Base-by-base conservation (phyloP, 2,797 vertebrate species). In the Acanthurus lineatus region DNA sequence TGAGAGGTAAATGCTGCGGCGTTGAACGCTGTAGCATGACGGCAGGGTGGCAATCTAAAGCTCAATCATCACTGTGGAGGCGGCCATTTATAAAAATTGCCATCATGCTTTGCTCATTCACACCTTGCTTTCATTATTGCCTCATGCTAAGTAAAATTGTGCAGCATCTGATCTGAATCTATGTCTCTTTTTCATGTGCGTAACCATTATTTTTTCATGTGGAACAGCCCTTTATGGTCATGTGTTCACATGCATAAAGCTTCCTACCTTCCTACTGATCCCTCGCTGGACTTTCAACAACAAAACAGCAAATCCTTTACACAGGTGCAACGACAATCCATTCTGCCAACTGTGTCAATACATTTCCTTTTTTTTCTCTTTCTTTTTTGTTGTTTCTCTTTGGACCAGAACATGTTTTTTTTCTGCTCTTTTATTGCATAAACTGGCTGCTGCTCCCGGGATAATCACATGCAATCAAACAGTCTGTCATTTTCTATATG, bases 401-500 rank as follows among this genome's bases (percentile, higher is more conserved):
- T 54, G 20, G 40, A 48, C 25, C 40, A 28, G 20, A 11, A 32
- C 38, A 51, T 47, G 54, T 56, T 51, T 56, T 51, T 56, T 15
- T 3, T 59, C 20, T 49, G 47, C 22, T 56, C 11, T 48, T 73
- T 45, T 12, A 61, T 69, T 76, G 64, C 52, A 42, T 28, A 44
- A 28, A 72, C 25, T 44, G 79, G 42, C 54, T 48, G 11, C 69
- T 44, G 61, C 22, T 74, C 72, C 56, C 60, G 60, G 53, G 7
- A 64, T 74, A 82, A 82, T 78, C 69, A 61, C 67, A 42, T 25
- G 67, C 73, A 80, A 74, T 77, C 69, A 82, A 77, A 60, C 2
- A 25, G 22, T 32, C 65, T 54, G 9, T 77, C 72, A 69, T 81
- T 68, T 56, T 71, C 47, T 25, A n/a, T 52, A 57, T 76, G 74